phyloP scores from a whole-genome alignment of 2,888 invertebrate species.

The Notodonta dromedarius region DNA sequence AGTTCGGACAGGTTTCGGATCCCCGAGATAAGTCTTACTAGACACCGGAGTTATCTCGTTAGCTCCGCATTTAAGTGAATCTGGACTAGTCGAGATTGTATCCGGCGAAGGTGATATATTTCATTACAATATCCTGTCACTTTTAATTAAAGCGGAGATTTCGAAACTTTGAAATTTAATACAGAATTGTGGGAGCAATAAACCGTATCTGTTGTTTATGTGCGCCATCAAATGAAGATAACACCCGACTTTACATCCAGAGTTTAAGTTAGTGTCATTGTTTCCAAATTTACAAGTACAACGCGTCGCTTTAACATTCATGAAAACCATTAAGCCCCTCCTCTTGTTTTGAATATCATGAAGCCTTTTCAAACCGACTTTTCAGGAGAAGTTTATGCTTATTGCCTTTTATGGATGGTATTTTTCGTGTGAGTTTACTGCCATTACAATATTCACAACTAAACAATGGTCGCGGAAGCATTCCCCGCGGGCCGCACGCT shows the following conservation, averaged over 20 bases:
- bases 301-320: constrained; percentile 75
- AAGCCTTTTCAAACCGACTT: constrained; percentile 54
- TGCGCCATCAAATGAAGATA: constrained; percentile 75
- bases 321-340: constrained; percentile 78
- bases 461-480: constrained; percentile 49
- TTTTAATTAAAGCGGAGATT: constrained; percentile 59
- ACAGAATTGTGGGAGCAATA: constrained; percentile 63
- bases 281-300: constrained; percentile 79
- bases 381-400: constrained; percentile 67
- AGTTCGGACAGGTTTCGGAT: constrained; percentile 60
- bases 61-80: constrained; percentile 64
- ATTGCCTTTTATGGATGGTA: constrained; percentile 64
- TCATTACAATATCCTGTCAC: constrained; percentile 51
- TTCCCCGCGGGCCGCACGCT: constrained; percentile 49
- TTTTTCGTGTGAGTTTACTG: constrained; percentile 46
- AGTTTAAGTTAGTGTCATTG: constrained; percentile 80
- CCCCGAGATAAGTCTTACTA: constrained; percentile 49
- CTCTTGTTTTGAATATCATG: constrained; percentile 70
- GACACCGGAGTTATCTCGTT: constrained; percentile 53
- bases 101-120: constrained; percentile 55
- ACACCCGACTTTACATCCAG: constrained; percentile 72
- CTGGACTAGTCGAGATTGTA: constrained; percentile 55
- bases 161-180: constrained; percentile 68
- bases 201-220: constrained; percentile 74
- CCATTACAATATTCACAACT: constrained; percentile 60